phyloP scores from a whole-genome alignment of 2,797 vertebrate species.

The Alfaro cultratus region DNA sequence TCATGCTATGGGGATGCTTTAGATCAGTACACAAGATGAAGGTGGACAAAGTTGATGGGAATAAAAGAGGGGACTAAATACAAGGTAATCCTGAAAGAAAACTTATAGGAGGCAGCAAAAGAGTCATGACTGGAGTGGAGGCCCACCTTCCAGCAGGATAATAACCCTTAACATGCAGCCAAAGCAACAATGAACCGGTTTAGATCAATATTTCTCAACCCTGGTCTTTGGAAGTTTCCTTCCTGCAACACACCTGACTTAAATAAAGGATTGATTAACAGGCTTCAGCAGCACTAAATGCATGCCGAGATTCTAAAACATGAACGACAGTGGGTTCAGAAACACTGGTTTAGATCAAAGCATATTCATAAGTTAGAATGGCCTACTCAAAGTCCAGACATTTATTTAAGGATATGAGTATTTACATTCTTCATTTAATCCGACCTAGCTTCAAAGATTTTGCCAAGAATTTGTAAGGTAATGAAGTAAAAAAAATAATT shows the following conservation, averaged over 20 bases:
- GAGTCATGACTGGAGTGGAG: neutral
- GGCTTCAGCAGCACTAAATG: neutral
- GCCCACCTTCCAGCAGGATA: neutral
- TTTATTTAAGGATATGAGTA: neutral
- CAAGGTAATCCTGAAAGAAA: neutral
- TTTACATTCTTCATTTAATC: neutral
- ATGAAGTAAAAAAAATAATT: neutral
- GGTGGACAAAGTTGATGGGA: neutral
- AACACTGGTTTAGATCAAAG: neutral
- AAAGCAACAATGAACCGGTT: neutral
- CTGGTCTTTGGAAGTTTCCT: neutral
- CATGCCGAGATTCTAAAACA: neutral
- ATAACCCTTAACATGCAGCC: neutral
- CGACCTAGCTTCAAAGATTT: neutral
- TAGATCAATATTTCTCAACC: neutral
- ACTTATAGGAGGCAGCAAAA: neutral
- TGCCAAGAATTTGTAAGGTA: neutral
- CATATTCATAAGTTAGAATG: neutral
- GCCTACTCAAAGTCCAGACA: neutral
- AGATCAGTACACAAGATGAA: neutral
- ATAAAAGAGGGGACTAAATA: neutral
- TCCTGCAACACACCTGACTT: neutral
- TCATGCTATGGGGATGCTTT: neutral
- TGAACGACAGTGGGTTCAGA: neutral
- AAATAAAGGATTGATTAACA: neutral